Conservation (phyloP, 2,797 vertebrate genomes). For the Coreius guichenoti region DNA sequence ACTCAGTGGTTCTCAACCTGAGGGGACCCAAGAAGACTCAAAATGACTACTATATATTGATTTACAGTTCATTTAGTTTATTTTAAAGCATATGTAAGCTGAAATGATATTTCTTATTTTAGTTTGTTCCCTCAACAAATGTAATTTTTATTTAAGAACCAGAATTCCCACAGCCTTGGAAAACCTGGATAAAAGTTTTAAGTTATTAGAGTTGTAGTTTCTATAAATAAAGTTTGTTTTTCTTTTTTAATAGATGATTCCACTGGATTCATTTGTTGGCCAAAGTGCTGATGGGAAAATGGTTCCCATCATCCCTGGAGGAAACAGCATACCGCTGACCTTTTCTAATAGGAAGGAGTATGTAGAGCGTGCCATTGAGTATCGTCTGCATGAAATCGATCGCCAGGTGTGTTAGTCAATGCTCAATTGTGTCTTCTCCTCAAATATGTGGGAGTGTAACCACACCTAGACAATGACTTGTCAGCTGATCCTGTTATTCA, state of each 20-base stretch:
- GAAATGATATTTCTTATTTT: not conserved
- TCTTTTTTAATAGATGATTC: conserved; percentile 79
- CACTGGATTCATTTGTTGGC: conserved; percentile 82
- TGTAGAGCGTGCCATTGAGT: conserved; percentile 80
- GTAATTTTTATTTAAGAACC: not conserved
- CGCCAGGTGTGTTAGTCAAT: conserved; percentile 73
- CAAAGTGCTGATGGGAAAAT: conserved; percentile 83
- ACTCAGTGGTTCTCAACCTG: not conserved
- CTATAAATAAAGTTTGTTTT: not conserved
- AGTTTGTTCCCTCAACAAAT: not conserved
- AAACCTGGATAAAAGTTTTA: not conserved
- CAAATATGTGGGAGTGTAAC: not conserved
- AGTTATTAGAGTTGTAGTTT: not conserved
- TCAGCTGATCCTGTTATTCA: not conserved
- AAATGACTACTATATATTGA: too few relatives aligned
- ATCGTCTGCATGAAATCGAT: conserved; percentile 84
- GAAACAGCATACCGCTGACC: conserved; percentile 79
- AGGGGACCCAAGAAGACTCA: not conserved
- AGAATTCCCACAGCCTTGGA: not conserved
- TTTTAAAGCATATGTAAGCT: not conserved
- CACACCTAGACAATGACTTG: not conserved
- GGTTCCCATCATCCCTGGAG: conserved; percentile 81
- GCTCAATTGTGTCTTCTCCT: not conserved
- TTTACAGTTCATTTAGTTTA: too few relatives aligned
- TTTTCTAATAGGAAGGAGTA: conserved; percentile 82